Evolutionary conservation across 1,140 invertebrate species (phyloP).

Genomic region (Bombus confusus): DNA sequence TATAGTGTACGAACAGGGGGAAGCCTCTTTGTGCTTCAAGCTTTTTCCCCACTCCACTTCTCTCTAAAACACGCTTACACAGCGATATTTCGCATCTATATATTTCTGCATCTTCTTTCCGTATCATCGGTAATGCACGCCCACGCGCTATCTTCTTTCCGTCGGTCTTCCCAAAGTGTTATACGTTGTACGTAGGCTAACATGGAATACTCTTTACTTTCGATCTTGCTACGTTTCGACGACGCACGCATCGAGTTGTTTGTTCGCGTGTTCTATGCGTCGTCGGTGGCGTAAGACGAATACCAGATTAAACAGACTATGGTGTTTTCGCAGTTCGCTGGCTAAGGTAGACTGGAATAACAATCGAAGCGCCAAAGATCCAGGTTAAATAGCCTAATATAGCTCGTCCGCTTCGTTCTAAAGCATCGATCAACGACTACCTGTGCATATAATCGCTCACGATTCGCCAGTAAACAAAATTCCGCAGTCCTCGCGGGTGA

Average conservation of each 20-base stretch:
- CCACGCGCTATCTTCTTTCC: not conserved
- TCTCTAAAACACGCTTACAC: not conserved
- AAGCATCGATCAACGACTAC: too few relatives aligned
- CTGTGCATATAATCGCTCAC: too few relatives aligned
- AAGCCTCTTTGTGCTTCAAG: constrained; percentile 40
- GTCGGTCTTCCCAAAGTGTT: not conserved
- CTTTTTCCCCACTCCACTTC: not conserved
- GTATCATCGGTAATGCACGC: not conserved
- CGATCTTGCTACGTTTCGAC: not conserved
- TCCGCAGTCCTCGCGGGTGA: not conserved
- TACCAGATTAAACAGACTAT: not conserved
- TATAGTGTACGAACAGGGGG: constrained; percentile 13
- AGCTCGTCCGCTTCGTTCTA: too few relatives aligned
- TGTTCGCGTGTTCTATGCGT: not conserved
- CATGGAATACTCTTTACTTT: not conserved
- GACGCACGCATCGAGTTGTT: not conserved
- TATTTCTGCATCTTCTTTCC: not conserved
- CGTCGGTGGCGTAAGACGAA: not conserved
- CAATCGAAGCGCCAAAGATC: too few relatives aligned
- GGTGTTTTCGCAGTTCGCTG: too few relatives aligned
- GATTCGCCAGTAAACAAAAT: not conserved
- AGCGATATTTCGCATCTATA: not conserved
- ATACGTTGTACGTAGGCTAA: not conserved
- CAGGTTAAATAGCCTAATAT: too few relatives aligned
- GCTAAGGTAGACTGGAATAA: too few relatives aligned